These are phyloP conservation scores for Acronicta aceris DNA, from an alignment of 2,888 invertebrate genomes.

Conservation along the genomic window DNA sequence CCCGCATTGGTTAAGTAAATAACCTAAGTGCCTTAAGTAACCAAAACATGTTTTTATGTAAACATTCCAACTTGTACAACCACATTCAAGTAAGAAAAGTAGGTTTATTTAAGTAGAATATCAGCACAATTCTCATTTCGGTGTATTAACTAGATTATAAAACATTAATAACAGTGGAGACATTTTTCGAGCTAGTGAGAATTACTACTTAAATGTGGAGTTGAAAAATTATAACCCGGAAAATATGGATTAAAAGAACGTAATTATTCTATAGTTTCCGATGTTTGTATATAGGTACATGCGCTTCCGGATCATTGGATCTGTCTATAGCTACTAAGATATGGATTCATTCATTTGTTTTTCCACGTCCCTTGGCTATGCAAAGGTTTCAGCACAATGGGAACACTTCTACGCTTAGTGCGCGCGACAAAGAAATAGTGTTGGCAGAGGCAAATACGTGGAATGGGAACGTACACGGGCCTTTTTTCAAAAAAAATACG, in stretches of 20 bases:
- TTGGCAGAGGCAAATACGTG: conserved; percentile 27
- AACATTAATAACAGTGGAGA: too few relatives aligned
- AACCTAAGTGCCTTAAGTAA: conserved; percentile 57
- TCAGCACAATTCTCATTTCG: background rate
- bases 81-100: conserved; percentile 30
- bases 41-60: conserved; percentile 65
- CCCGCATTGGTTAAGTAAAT: conserved; percentile 58
- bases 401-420: conserved; percentile 65
- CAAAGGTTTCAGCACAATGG: conserved; percentile 70
- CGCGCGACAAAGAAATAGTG: conserved; percentile 49
- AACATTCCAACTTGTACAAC: conserved; percentile 47
- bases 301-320: conserved; percentile 18
- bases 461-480: background rate
- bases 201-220: too few relatives aligned
- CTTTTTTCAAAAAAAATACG: background rate
- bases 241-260: too few relatives aligned
- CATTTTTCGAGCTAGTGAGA: too few relatives aligned
- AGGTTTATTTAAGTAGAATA: conserved; percentile 18
- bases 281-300: too few relatives aligned
- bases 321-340: conserved; percentile 20
- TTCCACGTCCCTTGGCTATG: conserved; percentile 59
- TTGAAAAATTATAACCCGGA: too few relatives aligned
- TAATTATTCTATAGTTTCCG: too few relatives aligned
- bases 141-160: too few relatives aligned
- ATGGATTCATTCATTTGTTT: conserved; percentile 65